phyloP scores from a whole-genome alignment of 2,888 invertebrate genomes.

The Sericinus montela region DNA sequence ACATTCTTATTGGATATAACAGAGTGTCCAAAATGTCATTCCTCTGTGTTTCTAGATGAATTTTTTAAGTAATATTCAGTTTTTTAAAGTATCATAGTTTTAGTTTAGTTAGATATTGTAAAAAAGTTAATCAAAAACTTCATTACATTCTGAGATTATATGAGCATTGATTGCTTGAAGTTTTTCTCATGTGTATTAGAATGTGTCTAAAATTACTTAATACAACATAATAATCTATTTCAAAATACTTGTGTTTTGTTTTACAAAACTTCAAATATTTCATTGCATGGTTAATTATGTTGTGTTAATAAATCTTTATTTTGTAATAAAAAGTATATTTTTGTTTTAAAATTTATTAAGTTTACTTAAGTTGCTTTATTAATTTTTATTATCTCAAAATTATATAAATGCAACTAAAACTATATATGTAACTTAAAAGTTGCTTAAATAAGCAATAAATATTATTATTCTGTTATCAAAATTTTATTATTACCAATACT shows the following conservation, averaged over 20 bases:
- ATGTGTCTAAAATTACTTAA: neutral
- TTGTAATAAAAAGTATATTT: neutral
- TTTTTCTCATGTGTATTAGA: neutral
- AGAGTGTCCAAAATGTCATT: slow-evolving; percentile 71
- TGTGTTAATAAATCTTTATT: neutral
- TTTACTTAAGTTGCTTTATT: too few species aligned
- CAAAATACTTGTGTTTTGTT: slow-evolving; percentile 15
- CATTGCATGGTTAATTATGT: slow-evolving; percentile 14
- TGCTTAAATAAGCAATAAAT: too few species aligned
- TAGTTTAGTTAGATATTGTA: too few species aligned
- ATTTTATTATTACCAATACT: too few species aligned
- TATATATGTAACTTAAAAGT: too few species aligned
- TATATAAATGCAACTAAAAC: too few species aligned
- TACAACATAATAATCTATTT: neutral
- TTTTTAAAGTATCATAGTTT: too few species aligned
- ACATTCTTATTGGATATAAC: slow-evolving; percentile 69
- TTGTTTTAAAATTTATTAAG: too few species aligned
- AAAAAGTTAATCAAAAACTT: too few species aligned
- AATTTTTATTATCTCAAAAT: too few species aligned
- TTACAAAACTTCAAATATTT: slow-evolving; percentile 20
- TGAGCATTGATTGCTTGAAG: slow-evolving; percentile 18
- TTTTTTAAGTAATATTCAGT: slow-evolving; percentile 27
- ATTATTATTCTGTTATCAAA: too few species aligned
- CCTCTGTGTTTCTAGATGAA: slow-evolving; percentile 60
- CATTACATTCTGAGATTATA: too few species aligned